Evolutionary conservation across 2,113 vertebrate genomes (phyloP).

Genomic region (Fulica atra): DNA sequence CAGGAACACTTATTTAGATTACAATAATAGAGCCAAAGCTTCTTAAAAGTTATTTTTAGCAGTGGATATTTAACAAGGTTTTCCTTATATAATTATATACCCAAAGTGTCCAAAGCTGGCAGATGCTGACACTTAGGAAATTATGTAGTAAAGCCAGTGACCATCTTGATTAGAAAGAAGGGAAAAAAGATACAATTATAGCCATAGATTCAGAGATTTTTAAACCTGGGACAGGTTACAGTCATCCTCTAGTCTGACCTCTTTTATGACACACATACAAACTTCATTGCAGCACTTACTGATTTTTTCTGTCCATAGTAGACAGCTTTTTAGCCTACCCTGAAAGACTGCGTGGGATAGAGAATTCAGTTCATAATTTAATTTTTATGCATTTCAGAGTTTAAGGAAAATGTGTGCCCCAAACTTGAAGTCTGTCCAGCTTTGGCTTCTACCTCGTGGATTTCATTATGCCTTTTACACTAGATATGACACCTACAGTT

Average conservation of each 20-base stretch:
- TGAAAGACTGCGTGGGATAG: neutral
- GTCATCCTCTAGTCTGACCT: neutral
- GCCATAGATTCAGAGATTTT: neutral
- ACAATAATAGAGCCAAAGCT: neutral
- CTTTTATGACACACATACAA: neutral
- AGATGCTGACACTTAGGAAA: constrained; percentile 21
- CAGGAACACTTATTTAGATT: neutral
- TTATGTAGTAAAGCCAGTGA: neutral
- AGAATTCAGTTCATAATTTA: neutral
- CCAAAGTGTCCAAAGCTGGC: neutral
- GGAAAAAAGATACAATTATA: neutral
- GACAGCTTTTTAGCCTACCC: neutral
- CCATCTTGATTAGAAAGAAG: constrained; percentile 36
- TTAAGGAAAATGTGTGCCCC: neutral
- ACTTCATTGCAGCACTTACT: neutral
- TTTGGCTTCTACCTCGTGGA: neutral
- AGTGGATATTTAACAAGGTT: constrained; percentile 3
- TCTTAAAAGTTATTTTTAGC: constrained; percentile 8
- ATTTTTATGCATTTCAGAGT: neutral
- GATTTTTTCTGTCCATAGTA: neutral
- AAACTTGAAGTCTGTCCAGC: neutral
- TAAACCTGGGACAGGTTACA: neutral
- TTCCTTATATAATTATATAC: neutral
- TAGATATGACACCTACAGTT: neutral
- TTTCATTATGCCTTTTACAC: constrained; percentile 9